Percentiles rank a stretch among this genome's conserved stretches.
Conservation (phyloP, 2,113 vertebrate genomes). For the Limnothrissa miodon region DNA sequence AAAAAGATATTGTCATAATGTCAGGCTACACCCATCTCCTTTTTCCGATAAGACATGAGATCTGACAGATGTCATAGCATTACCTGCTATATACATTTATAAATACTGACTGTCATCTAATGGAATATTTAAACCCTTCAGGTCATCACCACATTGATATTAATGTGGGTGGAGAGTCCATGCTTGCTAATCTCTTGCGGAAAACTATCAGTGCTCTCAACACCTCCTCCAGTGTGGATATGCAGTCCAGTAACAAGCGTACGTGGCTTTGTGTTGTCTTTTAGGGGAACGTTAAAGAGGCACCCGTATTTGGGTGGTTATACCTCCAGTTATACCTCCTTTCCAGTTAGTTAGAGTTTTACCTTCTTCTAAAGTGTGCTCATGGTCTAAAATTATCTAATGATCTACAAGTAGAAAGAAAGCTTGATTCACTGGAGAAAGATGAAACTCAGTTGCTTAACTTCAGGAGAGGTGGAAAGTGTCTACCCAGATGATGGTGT, state of each 20-base stretch:
- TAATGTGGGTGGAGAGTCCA: slow-evolving; percentile 73
- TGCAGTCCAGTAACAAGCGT: slow-evolving; percentile 75
- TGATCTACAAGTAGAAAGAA: too few species aligned
- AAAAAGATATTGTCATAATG: background rate
- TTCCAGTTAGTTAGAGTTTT: too few species aligned
- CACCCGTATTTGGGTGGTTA: too few species aligned
- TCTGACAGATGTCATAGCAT: background rate
- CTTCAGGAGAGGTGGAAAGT: too few species aligned
- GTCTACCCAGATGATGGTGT: too few species aligned
- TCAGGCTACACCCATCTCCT: background rate
- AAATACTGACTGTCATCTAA: background rate
- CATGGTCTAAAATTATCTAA: too few species aligned
- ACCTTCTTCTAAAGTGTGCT: too few species aligned
- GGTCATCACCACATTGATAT: slow-evolving; percentile 80
- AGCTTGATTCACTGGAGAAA: too few species aligned
- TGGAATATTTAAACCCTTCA: slow-evolving; percentile 47
- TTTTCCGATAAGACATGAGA: background rate
- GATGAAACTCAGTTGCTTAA: too few species aligned
- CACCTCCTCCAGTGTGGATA: slow-evolving; percentile 57
- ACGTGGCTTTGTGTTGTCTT: slow-evolving; percentile 26
- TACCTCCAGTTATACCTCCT: too few species aligned
- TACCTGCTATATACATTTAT: background rate
- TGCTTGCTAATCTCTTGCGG: slow-evolving; percentile 80
- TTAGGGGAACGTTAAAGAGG: background rate
- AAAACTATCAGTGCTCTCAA: slow-evolving; percentile 80